Conservation (phyloP, 2,113 vertebrate species). For the Hirundichthys speculiger region DNA sequence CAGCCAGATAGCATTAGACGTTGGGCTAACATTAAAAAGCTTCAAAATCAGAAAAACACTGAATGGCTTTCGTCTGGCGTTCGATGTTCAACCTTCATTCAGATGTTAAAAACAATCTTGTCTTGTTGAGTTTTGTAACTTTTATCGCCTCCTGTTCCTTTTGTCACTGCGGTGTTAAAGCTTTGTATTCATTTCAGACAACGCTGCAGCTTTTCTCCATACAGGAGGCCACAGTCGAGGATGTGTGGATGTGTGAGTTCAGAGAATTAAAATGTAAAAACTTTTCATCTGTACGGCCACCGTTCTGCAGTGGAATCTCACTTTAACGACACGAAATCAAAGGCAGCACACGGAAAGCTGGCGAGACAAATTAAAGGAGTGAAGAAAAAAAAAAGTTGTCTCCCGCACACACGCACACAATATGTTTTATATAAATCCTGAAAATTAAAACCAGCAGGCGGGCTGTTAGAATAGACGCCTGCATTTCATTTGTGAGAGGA, state of each 20-base stretch:
- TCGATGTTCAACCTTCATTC: too few species aligned
- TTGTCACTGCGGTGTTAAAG: too few species aligned
- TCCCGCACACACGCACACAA: slow-evolving; percentile 6
- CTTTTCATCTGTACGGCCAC: background rate
- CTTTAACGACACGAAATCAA: slow-evolving; percentile 6
- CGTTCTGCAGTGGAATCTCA: slow-evolving; percentile 1
- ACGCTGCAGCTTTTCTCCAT: background rate
- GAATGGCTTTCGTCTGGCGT: too few species aligned
- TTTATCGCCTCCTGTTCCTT: too few species aligned
- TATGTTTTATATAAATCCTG: slow-evolving; percentile 18
- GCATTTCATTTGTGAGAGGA: slow-evolving; percentile 1
- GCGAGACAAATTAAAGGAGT: slow-evolving; percentile 35
- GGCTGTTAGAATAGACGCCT: slow-evolving; percentile 5
- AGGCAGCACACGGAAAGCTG: slow-evolving; percentile 14
- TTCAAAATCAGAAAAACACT: too few species aligned
- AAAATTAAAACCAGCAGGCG: slow-evolving; percentile 50
- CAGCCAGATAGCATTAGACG: too few species aligned
- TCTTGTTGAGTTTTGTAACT: too few species aligned
- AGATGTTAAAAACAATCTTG: too few species aligned
- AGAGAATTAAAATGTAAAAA: slow-evolving; percentile 3
- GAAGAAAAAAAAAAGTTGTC: slow-evolving; percentile 4
- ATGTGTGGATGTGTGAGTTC: background rate
- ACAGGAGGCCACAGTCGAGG: slow-evolving; percentile 7
- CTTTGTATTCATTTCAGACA: background rate
- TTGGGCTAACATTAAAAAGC: too few species aligned